Evolutionary conservation across 2,797 vertebrate species (phyloP).

Genomic region (Chelmon rostratus): DNA sequence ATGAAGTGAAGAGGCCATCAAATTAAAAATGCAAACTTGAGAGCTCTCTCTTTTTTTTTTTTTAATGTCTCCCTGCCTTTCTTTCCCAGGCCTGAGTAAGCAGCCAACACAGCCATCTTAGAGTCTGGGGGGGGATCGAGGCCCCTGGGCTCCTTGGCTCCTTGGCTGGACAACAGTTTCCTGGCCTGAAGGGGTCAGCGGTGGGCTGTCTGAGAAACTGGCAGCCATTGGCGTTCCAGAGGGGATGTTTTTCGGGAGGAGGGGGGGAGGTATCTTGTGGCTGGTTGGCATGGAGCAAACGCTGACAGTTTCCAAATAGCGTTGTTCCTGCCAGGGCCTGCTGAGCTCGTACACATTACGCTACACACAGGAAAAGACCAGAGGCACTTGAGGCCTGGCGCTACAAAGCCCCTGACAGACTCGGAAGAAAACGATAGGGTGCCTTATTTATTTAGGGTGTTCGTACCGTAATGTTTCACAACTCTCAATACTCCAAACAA

Average conservation of each 20-base stretch:
- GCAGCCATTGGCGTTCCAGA: slow-evolving; percentile 72
- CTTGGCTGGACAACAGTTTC: slow-evolving; percentile 76
- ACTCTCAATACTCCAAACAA: slow-evolving; percentile 78
- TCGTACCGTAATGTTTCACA: slow-evolving; percentile 54
- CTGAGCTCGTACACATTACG: slow-evolving; percentile 74
- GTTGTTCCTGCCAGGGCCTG: slow-evolving; percentile 69
- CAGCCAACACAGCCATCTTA: slow-evolving; percentile 63
- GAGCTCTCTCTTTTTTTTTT: background rate
- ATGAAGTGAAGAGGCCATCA: slow-evolving; percentile 59
- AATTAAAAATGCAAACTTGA: slow-evolving; percentile 73
- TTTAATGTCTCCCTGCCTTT: slow-evolving; percentile 39
- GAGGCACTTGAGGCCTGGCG: slow-evolving; percentile 63
- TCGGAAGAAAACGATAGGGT: slow-evolving; percentile 61
- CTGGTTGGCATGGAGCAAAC: slow-evolving; percentile 77
- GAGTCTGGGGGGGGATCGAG: slow-evolving; percentile 20
- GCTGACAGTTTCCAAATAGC: slow-evolving; percentile 71
- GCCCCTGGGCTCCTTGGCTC: slow-evolving; percentile 72
- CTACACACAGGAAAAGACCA: slow-evolving; percentile 63
- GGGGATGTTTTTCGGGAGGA: slow-evolving; percentile 70
- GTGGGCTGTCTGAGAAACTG: slow-evolving; percentile 81
- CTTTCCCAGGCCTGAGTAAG: slow-evolving; percentile 48
- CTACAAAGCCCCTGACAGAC: slow-evolving; percentile 66
- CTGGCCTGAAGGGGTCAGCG: slow-evolving; percentile 85
- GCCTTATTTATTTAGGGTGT: slow-evolving; percentile 65
- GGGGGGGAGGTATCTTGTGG: slow-evolving; percentile 65